Conservation (phyloP, 1,140 invertebrate species). For the Drosophila azteca region DNA sequence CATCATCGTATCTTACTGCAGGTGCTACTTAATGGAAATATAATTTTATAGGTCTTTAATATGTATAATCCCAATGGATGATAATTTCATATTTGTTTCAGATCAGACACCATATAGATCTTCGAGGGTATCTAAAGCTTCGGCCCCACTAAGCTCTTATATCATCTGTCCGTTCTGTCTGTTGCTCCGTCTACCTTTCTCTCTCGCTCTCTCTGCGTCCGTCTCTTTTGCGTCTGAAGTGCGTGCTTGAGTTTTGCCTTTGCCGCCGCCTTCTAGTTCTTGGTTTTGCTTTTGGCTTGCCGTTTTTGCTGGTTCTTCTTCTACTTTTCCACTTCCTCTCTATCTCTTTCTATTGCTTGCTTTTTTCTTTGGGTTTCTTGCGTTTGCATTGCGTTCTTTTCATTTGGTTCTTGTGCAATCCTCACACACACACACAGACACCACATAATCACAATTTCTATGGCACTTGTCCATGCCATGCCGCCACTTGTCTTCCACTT, state of each 20-base stretch:
- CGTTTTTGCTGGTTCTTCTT: slow-evolving; percentile 23
- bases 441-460: slow-evolving; percentile 66
- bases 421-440: slow-evolving; percentile 31
- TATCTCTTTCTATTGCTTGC: slow-evolving; percentile 31
- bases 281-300: slow-evolving; percentile 12
- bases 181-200: slow-evolving; percentile 21
- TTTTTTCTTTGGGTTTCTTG: slow-evolving; percentile 67
- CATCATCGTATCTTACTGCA: too few species aligned
- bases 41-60: too few species aligned
- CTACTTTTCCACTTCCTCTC: neutral
- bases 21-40: too few species aligned
- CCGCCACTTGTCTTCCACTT: slow-evolving; percentile 79
- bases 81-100: too few species aligned
- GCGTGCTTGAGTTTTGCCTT: slow-evolving; percentile 67
- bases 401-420: slow-evolving; percentile 69
- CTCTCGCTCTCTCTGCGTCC: slow-evolving; percentile 15
- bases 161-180: slow-evolving; percentile 2
- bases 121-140: slow-evolving; percentile 13
- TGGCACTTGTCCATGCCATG: slow-evolving; percentile 76
- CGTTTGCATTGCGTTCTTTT: slow-evolving; percentile 75
- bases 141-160: neutral
- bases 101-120: too few species aligned
- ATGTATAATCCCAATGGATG: too few species aligned
- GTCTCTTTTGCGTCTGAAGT: slow-evolving; percentile 70
- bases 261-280: slow-evolving; percentile 25